Conservation (phyloP, 2,888 invertebrate genomes). For the Nipponacmea schrenckii region DNA sequence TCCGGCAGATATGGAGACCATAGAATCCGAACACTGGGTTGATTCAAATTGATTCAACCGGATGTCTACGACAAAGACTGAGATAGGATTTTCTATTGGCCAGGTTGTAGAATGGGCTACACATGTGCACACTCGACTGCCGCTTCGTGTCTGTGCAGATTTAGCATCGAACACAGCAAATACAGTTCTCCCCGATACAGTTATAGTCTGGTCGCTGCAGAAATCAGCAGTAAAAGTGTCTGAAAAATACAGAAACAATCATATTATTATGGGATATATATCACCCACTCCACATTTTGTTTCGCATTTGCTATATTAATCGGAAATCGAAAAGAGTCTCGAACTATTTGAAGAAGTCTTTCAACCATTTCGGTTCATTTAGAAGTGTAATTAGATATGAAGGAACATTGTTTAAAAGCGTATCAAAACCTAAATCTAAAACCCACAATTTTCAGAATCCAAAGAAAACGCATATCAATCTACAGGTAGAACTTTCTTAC, state of each 20-base stretch:
- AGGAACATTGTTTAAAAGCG: no score
- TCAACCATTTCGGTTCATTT: no score
- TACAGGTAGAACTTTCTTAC: slow-evolving; percentile 15
- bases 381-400: no score
- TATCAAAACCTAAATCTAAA: no score
- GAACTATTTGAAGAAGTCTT: no score
- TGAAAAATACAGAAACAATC: slow-evolving; percentile 11
- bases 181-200: slow-evolving; percentile 28
- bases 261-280: slow-evolving; percentile 1
- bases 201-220: slow-evolving; percentile 22
- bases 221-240: slow-evolving; percentile 28
- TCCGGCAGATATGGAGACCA: slow-evolving; percentile 27
- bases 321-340: no score
- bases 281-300: no score
- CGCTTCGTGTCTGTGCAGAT: slow-evolving; percentile 11
- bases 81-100: slow-evolving; percentile 29
- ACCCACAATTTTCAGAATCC: no score
- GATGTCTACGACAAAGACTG: slow-evolving; percentile 34
- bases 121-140: slow-evolving; percentile 29
- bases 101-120: slow-evolving; percentile 28
- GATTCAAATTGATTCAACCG: slow-evolving; percentile 23
- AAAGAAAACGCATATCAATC: no score
- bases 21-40: slow-evolving; percentile 28
- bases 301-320: no score
- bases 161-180: slow-evolving; percentile 28